phyloP scores from a whole-genome alignment of 2,888 invertebrate genomes.

The Drosophila phalerata region DNA sequence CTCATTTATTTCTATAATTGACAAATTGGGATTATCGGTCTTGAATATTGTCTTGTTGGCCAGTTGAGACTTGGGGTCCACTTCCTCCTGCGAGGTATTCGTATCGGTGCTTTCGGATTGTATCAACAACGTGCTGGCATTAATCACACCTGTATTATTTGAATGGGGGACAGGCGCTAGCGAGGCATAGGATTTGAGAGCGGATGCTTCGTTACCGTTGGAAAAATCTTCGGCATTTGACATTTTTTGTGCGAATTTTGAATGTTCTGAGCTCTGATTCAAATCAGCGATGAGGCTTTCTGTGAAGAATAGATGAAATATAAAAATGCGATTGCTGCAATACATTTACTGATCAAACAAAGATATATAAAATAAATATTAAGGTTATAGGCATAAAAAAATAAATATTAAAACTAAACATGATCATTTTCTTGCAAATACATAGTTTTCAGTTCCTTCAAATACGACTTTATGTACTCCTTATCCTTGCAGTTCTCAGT shows the following conservation, averaged over 20 bases:
- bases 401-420: constrained; percentile 16
- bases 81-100: constrained; percentile 84
- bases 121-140: constrained; percentile 77
- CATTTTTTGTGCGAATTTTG: constrained; percentile 51
- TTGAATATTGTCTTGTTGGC: constrained; percentile 85
- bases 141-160: constrained; percentile 46
- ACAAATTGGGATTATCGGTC: constrained; percentile 85
- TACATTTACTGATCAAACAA: constrained; percentile 20
- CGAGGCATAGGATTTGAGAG: constrained; percentile 22
- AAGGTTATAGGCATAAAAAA: constrained; percentile 20
- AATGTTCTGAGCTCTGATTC: constrained; percentile 46
- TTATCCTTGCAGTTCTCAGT: not conserved
- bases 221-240: constrained; percentile 71
- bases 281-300: constrained; percentile 70
- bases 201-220: constrained; percentile 55
- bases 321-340: not conserved
- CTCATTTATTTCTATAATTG: constrained; percentile 86
- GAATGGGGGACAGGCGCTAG: constrained; percentile 15
- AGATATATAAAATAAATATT: constrained; percentile 17
- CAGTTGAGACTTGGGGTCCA: constrained; percentile 85
- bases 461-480: constrained; percentile 18
- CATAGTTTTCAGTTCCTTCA: constrained; percentile 42
- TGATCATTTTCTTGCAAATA: constrained; percentile 34
- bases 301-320: constrained; percentile 44
- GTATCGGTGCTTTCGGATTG: constrained; percentile 84